Base-by-base conservation (phyloP, 2,888 invertebrate species). In the Himalopsyche tibetana region DNA sequence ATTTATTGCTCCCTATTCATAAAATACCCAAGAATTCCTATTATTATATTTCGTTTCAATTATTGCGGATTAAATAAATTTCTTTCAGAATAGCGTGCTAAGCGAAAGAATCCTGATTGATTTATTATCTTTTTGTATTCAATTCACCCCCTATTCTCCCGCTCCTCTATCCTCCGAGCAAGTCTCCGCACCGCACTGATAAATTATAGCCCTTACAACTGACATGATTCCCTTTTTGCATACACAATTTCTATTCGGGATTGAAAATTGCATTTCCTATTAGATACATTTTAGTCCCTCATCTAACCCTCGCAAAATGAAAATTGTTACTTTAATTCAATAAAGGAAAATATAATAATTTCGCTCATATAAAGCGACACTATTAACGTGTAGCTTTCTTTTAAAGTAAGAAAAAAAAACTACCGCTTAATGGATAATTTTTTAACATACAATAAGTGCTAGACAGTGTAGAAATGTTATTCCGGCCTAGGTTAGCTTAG, bases 81-180 rank as follows among this genome's bases (percentile, higher is more conserved):
- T 19, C 63, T 63, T 63, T 63, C 28, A 28, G 63, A 28, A 63
- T 19, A 19, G 63, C 63, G 63, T 19, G 63, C 63, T 63, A 63
- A 63, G 63, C 63, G 19, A 63, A 63, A 63, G 63, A 63, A 63
- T 28, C 63, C 63, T 63, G 63, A 63, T 63, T 63, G 63, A 63
- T 63, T 63, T 63, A 63, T 63, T 63, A 63, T 63, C 63, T 63
- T 63, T 63, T 63, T 63, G 63, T 63, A 63, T 63, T 63, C 19
- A 63, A 63, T 63, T 63, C 63, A 63, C 19, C 63, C 63, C 63
- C 28, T 19, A 56, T 28, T 28, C 63, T 9, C 63, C 63, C 63
- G 19, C 63, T 3, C 15, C 15, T 28, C 19, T 4, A 17, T 8
- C 63, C 63, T 12, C 63, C 28, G 5, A 19, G 63, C 8, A 6